Base-by-base conservation (phyloP, 2,888 invertebrate genomes). In the Dasysyrphus albostriatus region DNA sequence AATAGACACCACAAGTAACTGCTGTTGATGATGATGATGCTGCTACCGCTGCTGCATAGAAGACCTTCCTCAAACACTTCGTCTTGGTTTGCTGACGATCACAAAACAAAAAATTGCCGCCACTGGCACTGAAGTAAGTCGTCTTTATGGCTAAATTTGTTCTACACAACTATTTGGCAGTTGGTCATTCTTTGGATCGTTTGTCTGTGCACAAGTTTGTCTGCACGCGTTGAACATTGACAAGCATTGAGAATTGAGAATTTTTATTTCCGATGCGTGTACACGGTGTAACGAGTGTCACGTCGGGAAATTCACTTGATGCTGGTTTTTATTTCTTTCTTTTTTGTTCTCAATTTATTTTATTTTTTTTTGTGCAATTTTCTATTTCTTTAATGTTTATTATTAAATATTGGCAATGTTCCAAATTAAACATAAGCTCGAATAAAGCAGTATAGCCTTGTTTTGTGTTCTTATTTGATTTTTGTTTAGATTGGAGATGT, bases 301-400 rank as follows among this genome's bases (percentile, higher is more conserved):
- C 54, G n/a, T 49, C 51, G 67, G 59, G 49, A 69, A 61, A 73
- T 74, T 74, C 3, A 8, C 59, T 59, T 69, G 29, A 74, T 19
- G 51, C 24, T 9, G 65, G 65, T 63, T 58, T 16, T 54, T 61
- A 37, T 63, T 65, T 9, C 6, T 24, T 61, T 69, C 16, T 37
- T n/a, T 37, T n/a, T 49, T 49, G 59, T 81, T 77, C 69, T 77
- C 56, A 63, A 34, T 80, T 81, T 70, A 2, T 14, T 56, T 69
- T 24, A 73, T 70, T 5, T 14, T 56, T 69, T 32, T 76, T 85
- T 81, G n/a, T n/a, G 72, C 81, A 80, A 74, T 63, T 78, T 78
- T 87, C 74, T 83, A 70, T 78, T 74, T 83, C 58, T 77, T 85
- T 72, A 77, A 73, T 69, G 76, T 85, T 51, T 85, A 85, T 85